Conservation (phyloP, 2,797 vertebrate species). For the Ataeniobius toweri region DNA sequence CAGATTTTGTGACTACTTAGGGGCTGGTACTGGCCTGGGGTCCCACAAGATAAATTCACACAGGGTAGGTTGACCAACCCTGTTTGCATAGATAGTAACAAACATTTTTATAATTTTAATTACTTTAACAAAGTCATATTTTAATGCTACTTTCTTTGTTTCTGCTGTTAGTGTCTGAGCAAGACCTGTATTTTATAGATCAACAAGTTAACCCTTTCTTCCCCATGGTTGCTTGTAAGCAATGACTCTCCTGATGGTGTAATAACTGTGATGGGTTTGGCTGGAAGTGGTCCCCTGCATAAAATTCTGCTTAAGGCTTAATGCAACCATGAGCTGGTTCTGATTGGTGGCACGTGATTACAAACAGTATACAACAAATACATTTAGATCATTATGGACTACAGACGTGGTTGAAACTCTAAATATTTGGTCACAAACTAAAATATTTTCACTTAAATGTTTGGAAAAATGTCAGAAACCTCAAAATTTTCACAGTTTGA, state of each 20-base stretch:
- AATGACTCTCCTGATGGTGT: too few relatives aligned
- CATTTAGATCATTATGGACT: background rate
- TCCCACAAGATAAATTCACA: background rate
- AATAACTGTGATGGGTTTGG: too few relatives aligned
- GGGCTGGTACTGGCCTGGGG: background rate
- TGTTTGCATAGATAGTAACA: background rate
- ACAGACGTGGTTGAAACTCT: too few relatives aligned
- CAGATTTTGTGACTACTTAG: background rate
- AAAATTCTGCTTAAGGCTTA: too few relatives aligned
- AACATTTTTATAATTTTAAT: background rate
- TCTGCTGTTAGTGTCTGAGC: background rate
- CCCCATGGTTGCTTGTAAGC: too few relatives aligned
- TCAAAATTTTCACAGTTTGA: background rate
- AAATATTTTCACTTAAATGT: background rate
- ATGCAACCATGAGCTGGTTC: too few relatives aligned
- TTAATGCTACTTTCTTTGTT: background rate
- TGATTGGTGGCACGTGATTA: too few relatives aligned
- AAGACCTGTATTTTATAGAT: too few relatives aligned
- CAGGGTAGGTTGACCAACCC: background rate
- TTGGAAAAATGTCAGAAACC: background rate
- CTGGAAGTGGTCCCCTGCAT: too few relatives aligned
- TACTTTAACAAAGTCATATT: background rate
- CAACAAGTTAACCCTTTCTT: too few relatives aligned
- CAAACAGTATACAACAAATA: too few relatives aligned
- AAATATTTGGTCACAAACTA: background rate